A percentile compares a stretch with the other conserved stretches of the same genome.
phyloP scores from a whole-genome alignment of 1,140 invertebrate genomes.

The Rhagoletis pomonella region DNA sequence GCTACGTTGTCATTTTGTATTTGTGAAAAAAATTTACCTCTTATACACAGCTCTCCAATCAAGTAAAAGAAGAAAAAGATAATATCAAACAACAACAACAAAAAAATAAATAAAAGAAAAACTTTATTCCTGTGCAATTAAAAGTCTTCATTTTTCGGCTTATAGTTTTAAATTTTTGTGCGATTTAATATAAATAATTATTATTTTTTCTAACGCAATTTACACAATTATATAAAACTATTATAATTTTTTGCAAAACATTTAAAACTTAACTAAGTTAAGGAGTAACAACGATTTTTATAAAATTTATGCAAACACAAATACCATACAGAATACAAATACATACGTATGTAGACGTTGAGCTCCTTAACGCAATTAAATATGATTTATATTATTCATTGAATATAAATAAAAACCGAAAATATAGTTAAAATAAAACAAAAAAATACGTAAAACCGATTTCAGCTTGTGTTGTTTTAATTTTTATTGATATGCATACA shows the following conservation, averaged over 20 bases:
- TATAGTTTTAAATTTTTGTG: constrained; percentile 29
- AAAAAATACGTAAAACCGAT: constrained; percentile 39
- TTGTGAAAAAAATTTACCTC: constrained; percentile 40
- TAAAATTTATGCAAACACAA: constrained; percentile 50
- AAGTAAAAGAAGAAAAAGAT: no score
- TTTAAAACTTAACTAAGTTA: constrained; percentile 44
- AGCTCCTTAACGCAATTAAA: constrained; percentile 40
- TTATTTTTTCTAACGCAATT: constrained; percentile 46
- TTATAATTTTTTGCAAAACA: constrained; percentile 28
- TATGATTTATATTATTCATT: constrained; percentile 56
- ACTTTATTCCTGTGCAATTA: constrained; percentile 39
- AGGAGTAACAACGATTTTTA: constrained; percentile 46
- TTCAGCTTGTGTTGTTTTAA: constrained; percentile 26
- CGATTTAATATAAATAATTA: constrained; percentile 52
- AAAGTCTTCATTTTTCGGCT: constrained; percentile 51
- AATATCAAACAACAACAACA: neutral
- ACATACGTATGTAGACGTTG: constrained; percentile 53
- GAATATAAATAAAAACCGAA: constrained; percentile 54
- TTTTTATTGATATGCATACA: neutral
- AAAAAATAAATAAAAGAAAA: neutral
- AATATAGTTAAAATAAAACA: constrained; percentile 52
- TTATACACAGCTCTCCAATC: neutral
- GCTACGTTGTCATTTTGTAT: constrained; percentile 27
- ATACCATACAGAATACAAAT: constrained; percentile 37
- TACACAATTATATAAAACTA: constrained; percentile 51